Evolutionary conservation across 2,113 vertebrate species (phyloP).

Genomic region (Pyxicephalus adspersus): DNA sequence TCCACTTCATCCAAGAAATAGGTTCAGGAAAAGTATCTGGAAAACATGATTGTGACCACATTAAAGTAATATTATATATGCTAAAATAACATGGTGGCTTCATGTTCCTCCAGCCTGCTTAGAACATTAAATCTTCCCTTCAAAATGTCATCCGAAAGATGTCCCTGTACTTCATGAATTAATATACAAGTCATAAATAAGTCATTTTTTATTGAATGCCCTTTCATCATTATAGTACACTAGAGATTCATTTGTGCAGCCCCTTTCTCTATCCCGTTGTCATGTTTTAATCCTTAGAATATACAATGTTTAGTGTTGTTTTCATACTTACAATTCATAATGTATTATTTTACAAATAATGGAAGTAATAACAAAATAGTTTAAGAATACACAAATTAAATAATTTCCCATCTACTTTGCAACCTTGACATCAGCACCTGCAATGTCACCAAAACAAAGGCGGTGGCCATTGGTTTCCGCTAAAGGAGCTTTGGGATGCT

Average conservation of each 20-base stretch:
- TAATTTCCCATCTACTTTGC: too few species aligned
- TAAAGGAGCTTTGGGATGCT: too few species aligned
- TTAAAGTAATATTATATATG: not conserved
- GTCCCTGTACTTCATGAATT: constrained; percentile 28
- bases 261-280: not conserved
- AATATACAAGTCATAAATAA: constrained; percentile 38
- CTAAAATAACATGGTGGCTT: constrained; percentile 11
- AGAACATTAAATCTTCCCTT: constrained; percentile 7
- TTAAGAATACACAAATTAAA: too few species aligned
- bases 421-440: too few species aligned
- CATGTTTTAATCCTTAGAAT: not conserved
- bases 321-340: too few species aligned
- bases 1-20: not conserved
- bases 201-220: constrained; percentile 40
- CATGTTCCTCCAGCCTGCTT: not conserved
- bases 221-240: constrained; percentile 17
- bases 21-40: not conserved
- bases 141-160: constrained; percentile 2
- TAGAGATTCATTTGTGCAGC: constrained; percentile 6
- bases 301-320: too few species aligned
- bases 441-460: too few species aligned
- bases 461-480: too few species aligned
- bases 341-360: too few species aligned
- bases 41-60: constrained; percentile 1
- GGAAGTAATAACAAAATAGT: too few species aligned